These are phyloP conservation scores for Athripsodes cinereus DNA, from an alignment of 2,888 invertebrate species.

Conservation along the genomic window DNA sequence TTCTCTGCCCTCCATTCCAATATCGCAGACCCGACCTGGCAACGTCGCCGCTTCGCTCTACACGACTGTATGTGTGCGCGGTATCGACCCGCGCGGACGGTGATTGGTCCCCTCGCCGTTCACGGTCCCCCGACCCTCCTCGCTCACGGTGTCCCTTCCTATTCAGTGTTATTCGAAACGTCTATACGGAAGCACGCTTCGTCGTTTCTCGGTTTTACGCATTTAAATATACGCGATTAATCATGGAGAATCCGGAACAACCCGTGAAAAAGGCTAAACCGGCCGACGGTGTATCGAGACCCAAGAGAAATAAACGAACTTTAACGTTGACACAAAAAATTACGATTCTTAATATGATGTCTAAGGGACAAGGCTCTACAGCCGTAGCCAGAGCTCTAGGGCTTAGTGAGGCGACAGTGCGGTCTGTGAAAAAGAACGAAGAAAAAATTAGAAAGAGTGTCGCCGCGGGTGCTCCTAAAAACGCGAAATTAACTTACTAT, in stretches of 20 bases:
- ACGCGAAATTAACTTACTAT: constrained; percentile 20
- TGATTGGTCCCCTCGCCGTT: neutral
- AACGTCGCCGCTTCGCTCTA: neutral
- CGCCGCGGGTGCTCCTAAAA: constrained; percentile 20
- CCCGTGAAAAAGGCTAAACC: neutral
- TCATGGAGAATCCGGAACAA: neutral
- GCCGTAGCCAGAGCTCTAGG: constrained; percentile 24
- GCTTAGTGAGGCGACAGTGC: constrained; percentile 26
- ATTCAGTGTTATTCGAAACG: constrained; percentile 5
- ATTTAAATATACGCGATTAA: neutral
- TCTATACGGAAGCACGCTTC: neutral
- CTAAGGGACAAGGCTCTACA: constrained; percentile 23
- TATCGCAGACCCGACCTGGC: neutral
- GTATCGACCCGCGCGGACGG: constrained; percentile 4
- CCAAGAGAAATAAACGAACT: constrained; percentile 4
- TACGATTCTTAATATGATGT: constrained; percentile 12
- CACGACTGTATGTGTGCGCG: constrained; percentile 2
- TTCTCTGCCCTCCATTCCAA: too few relatives aligned
- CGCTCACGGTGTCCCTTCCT: constrained; percentile 1
- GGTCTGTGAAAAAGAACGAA: constrained; percentile 26
- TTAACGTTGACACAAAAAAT: constrained; percentile 14
- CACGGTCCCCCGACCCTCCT: constrained; percentile 11
- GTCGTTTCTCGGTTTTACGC: neutral
- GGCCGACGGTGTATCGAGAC: neutral
- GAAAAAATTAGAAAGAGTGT: constrained; percentile 21